phyloP scores from a whole-genome alignment of 1,140 invertebrate species.

The Anoplolepis gracilipes region DNA sequence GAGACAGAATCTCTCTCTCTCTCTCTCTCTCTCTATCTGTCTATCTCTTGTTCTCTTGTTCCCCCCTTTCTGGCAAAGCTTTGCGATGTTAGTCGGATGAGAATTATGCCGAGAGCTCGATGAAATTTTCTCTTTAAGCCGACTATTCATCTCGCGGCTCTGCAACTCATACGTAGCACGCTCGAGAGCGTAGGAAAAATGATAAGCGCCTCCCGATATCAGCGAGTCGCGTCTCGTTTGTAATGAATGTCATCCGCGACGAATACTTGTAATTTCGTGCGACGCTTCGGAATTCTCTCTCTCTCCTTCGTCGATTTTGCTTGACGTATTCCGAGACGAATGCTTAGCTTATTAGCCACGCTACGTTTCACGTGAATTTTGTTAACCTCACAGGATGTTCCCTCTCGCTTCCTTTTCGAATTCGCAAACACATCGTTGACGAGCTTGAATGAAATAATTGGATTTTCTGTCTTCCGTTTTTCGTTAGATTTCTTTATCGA shows the following conservation, averaged over 20 bases:
- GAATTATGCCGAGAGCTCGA: conserved; percentile 45
- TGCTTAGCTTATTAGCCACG: conserved; percentile 50
- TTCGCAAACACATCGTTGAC: not conserved
- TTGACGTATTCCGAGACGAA: not conserved
- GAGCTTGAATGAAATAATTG: conserved; percentile 62
- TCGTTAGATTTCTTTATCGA: not conserved
- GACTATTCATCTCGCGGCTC: conserved; percentile 41
- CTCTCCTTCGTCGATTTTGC: not conserved
- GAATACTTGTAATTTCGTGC: conserved; percentile 23
- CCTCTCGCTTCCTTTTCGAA: not conserved
- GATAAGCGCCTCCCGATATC: conserved; percentile 32
- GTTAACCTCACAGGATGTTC: conserved; percentile 20
- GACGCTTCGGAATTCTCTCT: not conserved
- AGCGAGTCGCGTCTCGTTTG: conserved; percentile 8
- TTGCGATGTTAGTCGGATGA: conserved; percentile 31
- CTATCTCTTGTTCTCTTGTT: conserved; percentile 4
- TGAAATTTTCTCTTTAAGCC: conserved; percentile 47
- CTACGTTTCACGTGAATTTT: conserved; percentile 36
- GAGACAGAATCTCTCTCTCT: not conserved
- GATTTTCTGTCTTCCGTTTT: conserved; percentile 29
- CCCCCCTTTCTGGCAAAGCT: not conserved
- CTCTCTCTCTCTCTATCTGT: not conserved
- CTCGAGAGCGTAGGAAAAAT: conserved; percentile 33
- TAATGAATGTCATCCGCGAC: conserved; percentile 30
- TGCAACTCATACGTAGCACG: conserved; percentile 40